Evolutionary conservation across 1,140 invertebrate genomes (phyloP).

Genomic region (Helicoverpa armigera): DNA sequence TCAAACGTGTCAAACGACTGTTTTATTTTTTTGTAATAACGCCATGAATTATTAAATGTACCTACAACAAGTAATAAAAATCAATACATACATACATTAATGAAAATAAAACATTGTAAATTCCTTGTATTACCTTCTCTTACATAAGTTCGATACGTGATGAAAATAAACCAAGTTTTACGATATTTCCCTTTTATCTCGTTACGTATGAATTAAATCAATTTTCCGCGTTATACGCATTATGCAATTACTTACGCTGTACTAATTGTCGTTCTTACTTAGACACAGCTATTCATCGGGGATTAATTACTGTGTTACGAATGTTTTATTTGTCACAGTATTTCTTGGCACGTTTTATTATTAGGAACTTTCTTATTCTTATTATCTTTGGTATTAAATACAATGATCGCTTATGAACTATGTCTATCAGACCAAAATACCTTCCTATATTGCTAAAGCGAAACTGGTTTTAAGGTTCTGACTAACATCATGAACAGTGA

Average conservation of each 20-base stretch:
- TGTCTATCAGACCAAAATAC: no score
- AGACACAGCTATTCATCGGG: background rate
- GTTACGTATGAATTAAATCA: slow-evolving; percentile 49
- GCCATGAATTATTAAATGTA: no score
- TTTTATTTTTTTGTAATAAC: no score
- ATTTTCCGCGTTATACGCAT: slow-evolving; percentile 45
- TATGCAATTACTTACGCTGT: slow-evolving; percentile 41
- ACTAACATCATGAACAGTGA: no score
- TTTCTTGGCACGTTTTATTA: no score
- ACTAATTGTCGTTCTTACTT: slow-evolving; percentile 28
- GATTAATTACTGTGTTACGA: slow-evolving; percentile 8
- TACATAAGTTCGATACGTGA: background rate
- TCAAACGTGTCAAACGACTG: no score
- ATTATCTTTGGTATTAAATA: no score
- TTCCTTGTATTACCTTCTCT: background rate
- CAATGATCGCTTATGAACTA: no score
- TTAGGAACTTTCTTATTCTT: no score
- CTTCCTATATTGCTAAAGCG: no score
- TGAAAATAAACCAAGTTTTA: slow-evolving; percentile 27
- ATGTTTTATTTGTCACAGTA: background rate
- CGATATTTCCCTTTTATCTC: slow-evolving; percentile 37
- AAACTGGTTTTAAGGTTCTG: no score
- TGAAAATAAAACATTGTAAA: background rate
- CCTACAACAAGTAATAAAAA: background rate
- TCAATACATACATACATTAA: background rate